Conservation (phyloP, 2,797 vertebrate species). For the Anguilla obscura region DNA sequence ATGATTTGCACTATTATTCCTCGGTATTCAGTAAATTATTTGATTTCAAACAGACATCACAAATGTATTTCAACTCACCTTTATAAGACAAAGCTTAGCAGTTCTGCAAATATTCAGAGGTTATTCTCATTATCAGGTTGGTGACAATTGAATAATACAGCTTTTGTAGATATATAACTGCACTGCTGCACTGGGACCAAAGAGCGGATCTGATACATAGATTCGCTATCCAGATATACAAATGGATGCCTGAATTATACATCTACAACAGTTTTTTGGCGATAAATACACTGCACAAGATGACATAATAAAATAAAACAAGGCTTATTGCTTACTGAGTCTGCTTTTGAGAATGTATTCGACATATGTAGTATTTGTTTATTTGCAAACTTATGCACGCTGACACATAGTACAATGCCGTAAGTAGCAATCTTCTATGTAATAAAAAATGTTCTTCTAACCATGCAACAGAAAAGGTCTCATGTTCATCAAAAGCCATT, state of each 20-base stretch:
- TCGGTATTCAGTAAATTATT: neutral
- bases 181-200: neutral
- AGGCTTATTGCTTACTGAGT: neutral
- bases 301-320: neutral
- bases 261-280: neutral
- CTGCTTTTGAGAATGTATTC: neutral
- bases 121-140: neutral
- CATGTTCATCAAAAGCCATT: slow-evolving; percentile 48
- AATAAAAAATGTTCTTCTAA: neutral
- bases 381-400: neutral
- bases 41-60: neutral
- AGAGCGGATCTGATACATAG: neutral
- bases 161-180: neutral
- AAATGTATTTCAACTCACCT: slow-evolving; percentile 2
- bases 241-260: neutral
- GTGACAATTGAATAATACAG: neutral
- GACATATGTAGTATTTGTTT: neutral
- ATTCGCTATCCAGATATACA: neutral
- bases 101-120: neutral
- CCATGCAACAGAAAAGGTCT: slow-evolving; percentile 26
- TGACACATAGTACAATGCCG: neutral
- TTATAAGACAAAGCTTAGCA: neutral
- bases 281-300: neutral
- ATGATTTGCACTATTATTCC: neutral
- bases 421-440: neutral